phyloP scores from a whole-genome alignment of 2,113 vertebrate genomes.

The Malaclemys terrapin region DNA sequence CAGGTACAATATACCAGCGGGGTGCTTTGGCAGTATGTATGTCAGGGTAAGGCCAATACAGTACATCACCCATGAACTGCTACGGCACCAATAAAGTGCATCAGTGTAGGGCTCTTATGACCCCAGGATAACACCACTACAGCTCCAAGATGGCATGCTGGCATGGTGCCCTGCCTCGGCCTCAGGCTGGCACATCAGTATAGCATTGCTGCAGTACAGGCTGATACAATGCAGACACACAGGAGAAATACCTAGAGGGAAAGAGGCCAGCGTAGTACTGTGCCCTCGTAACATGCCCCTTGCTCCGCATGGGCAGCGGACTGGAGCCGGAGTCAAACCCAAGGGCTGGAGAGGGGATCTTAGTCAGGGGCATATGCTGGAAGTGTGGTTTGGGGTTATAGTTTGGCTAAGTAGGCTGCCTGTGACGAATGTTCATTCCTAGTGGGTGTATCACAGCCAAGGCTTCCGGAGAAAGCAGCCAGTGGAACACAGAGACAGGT shows the following conservation, averaged over 20 bases:
- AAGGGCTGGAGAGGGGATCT: background rate
- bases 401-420: background rate
- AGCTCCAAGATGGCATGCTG: background rate
- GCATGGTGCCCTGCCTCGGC: background rate
- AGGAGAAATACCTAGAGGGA: background rate
- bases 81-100: background rate
- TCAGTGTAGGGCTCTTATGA: rapidly evolving
- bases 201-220: background rate
- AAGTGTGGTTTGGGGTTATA: background rate
- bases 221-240: background rate
- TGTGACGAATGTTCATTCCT: background rate
- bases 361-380: background rate
- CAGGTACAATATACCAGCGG: background rate
- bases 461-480: slow-evolving; percentile 47
- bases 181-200: rapidly evolving
- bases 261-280: background rate
- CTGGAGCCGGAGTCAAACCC: background rate
- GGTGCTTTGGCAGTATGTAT: background rate
- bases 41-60: background rate
- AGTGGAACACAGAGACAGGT: slow-evolving; percentile 29
- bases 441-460: background rate
- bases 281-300: background rate
- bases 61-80: background rate
- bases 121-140: background rate
- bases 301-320: background rate